Conservation (phyloP, 2,888 invertebrate genomes). For the Thecocarcelia acutangulata region DNA sequence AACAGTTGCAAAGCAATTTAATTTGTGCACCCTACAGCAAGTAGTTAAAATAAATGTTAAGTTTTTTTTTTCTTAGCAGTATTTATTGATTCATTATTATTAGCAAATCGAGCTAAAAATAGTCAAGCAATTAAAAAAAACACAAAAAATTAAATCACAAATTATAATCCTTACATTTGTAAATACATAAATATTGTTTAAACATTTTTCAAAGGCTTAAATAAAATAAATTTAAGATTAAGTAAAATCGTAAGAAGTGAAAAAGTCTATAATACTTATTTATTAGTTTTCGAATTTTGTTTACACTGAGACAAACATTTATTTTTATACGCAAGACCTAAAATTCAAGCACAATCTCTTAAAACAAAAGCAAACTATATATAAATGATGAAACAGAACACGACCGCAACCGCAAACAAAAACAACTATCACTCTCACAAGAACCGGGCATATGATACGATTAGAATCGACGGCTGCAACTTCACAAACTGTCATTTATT, state of each 20-base stretch:
- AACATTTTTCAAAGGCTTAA: slow-evolving; percentile 13
- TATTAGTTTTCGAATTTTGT: neutral
- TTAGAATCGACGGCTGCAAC: no score
- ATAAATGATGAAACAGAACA: no score
- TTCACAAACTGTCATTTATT: no score
- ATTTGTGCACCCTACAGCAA: slow-evolving; percentile 34
- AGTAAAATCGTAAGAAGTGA: slow-evolving; percentile 23
- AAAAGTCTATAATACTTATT: slow-evolving; percentile 19
- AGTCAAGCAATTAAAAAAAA: slow-evolving; percentile 42
- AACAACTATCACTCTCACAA: no score
- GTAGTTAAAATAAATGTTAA: slow-evolving; percentile 51
- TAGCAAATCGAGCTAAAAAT: slow-evolving; percentile 46
- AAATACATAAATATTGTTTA: slow-evolving; percentile 39
- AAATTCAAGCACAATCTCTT: no score
- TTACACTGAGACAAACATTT: slow-evolving; percentile 48
- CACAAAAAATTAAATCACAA: neutral
- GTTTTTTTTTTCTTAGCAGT: slow-evolving; percentile 40
- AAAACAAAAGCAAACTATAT: no score
- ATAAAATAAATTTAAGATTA: slow-evolving; percentile 46
- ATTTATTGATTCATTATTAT: slow-evolving; percentile 40
- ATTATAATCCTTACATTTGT: no score
- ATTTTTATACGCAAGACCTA: no score
- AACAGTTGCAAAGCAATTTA: slow-evolving; percentile 20
- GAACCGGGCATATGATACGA: no score
- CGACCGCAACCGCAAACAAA: no score